Percentiles rank a stretch among this genome's conserved stretches.
These are phyloP conservation scores for Neotragus moschatus DNA, from an alignment of 2,113 vertebrate genomes.

Conservation along the genomic window DNA sequence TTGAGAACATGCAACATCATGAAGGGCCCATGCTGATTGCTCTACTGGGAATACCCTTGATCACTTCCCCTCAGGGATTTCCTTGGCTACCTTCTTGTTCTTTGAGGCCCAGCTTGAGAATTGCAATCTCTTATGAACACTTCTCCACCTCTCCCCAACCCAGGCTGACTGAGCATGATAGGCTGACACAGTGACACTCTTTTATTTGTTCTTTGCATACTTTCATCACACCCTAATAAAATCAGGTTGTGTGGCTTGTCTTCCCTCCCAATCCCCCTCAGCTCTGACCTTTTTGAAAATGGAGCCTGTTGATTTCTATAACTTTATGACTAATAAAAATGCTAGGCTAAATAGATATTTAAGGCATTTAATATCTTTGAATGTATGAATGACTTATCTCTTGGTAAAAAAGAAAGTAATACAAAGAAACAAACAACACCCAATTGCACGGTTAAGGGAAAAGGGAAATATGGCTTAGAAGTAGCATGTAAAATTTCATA, in stretches of 20 bases:
- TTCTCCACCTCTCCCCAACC: not conserved
- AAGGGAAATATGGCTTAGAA: not conserved
- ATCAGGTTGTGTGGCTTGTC: not conserved
- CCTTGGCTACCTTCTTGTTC: not conserved
- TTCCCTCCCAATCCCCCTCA: not conserved
- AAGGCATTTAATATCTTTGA: not conserved
- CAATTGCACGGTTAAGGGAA: not conserved
- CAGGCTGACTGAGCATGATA: not conserved
- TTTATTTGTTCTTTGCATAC: not conserved
- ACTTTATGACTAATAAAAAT: not conserved
- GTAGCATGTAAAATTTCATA: not conserved
- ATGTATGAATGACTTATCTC: not conserved
- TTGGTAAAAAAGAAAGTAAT: not conserved
- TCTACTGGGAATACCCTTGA: not conserved
- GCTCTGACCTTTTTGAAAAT: not conserved
- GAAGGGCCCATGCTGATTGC: not conserved
- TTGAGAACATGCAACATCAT: not conserved
- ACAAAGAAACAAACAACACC: not conserved
- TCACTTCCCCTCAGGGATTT: not conserved
- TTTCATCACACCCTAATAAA: not conserved
- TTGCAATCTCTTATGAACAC: not conserved
- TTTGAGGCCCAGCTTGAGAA: not conserved
- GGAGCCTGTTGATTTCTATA: not conserved
- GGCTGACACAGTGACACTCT: not conserved
- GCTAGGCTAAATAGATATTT: not conserved